Percentiles rank a stretch among this genome's conserved stretches.
These are phyloP conservation scores for Melanostigma gelatinosum DNA, from an alignment of 2,113 vertebrate species.

Conservation along the genomic window DNA sequence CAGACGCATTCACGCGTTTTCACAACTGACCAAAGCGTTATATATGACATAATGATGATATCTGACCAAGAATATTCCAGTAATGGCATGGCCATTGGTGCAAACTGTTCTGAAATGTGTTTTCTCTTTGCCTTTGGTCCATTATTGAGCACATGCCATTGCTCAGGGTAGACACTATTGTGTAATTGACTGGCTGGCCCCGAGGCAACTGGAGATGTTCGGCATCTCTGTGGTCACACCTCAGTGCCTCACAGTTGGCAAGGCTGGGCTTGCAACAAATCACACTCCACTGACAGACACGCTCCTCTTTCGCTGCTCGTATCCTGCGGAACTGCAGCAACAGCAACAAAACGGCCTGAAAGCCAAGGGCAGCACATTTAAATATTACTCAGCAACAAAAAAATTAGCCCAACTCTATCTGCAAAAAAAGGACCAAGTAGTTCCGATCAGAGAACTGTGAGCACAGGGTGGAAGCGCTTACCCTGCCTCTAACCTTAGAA, in stretches of 20 bases:
- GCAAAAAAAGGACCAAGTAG: constrained; percentile 49
- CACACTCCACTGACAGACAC: constrained; percentile 70
- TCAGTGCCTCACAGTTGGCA: constrained; percentile 79
- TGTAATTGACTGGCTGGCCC: constrained; percentile 82
- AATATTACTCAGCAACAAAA: constrained; percentile 62
- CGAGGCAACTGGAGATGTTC: constrained; percentile 77
- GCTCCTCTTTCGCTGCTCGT: constrained; percentile 56
- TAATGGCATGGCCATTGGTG: constrained; percentile 16
- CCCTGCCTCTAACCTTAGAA: constrained; percentile 65
- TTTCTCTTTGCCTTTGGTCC: constrained; percentile 59
- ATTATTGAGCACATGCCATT: constrained; percentile 72
- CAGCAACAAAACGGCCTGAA: constrained; percentile 52
- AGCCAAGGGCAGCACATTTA: constrained; percentile 61
- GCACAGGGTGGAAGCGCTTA: constrained; percentile 55
- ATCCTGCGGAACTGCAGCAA: constrained; percentile 64
- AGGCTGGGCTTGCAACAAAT: constrained; percentile 79
- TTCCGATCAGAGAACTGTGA: constrained; percentile 57
- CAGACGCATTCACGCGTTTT: constrained; percentile 17
- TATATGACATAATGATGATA: constrained; percentile 26
- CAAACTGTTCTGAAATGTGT: constrained; percentile 47
- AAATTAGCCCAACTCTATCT: constrained; percentile 27
- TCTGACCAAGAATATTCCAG: constrained; percentile 29
- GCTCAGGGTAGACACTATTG: constrained; percentile 74
- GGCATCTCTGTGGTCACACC: constrained; percentile 77
- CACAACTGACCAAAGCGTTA: background rate